These are phyloP conservation scores for Tetraneura akinire DNA, from an alignment of 1,140 invertebrate genomes.

Conservation along the genomic window DNA sequence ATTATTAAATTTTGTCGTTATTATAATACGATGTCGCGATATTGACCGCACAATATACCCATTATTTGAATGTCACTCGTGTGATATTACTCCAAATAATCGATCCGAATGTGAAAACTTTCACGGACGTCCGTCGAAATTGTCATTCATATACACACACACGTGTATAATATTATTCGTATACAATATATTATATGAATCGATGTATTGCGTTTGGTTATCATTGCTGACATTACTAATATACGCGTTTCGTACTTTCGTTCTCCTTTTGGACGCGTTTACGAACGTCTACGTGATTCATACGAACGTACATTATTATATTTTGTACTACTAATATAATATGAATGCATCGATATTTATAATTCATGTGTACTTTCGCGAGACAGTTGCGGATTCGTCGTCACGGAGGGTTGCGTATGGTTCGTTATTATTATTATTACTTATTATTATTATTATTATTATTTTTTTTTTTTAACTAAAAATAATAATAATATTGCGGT, in stretches of 20 bases:
- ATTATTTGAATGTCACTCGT: no score
- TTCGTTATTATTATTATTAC: no score
- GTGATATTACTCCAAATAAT: neutral
- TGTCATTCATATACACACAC: neutral
- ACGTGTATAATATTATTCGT: neutral
- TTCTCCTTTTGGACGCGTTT: no score
- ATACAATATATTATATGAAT: neutral
- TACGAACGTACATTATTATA: no score
- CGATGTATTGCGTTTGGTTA: neutral
- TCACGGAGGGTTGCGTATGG: conserved; percentile 21
- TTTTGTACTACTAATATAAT: no score
- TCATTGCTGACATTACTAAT: neutral
- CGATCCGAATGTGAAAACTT: conserved; percentile 6
- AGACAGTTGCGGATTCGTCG: neutral
- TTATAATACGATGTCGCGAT: neutral
- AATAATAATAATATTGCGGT: conserved; percentile 4
- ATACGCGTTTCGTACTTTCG: no score
- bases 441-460: no score
- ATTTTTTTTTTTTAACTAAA: neutral
- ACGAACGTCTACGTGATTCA: no score
- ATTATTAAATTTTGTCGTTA: no score
- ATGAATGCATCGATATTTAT: no score
- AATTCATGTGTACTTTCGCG: conserved; percentile 22
- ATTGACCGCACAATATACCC: conserved; percentile 16
- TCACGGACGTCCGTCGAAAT: neutral